Conservation (phyloP, 2,113 vertebrate genomes). For the Hemibagrus wyckioides region DNA sequence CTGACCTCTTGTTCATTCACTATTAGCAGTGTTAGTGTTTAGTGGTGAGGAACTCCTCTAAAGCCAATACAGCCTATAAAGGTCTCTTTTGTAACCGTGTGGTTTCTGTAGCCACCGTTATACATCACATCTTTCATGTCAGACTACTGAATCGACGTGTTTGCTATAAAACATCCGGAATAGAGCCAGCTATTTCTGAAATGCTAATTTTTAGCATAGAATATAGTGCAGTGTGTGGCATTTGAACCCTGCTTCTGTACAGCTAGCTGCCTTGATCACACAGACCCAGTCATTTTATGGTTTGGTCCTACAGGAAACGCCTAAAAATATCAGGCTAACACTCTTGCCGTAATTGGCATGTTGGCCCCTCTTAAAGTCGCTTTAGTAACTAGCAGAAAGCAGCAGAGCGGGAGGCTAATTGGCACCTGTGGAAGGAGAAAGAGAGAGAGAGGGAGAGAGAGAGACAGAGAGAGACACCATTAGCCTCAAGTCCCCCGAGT, state of each 20-base stretch:
- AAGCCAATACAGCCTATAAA: constrained; percentile 25
- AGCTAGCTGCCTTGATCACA: constrained; percentile 52
- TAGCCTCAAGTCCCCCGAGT: constrained; percentile 56
- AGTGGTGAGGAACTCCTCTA: constrained; percentile 26
- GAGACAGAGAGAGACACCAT: constrained; percentile 70
- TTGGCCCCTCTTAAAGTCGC: constrained; percentile 72
- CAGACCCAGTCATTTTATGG: constrained; percentile 67
- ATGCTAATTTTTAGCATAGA: constrained; percentile 20
- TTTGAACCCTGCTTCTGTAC: neutral
- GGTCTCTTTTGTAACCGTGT: constrained; percentile 7
- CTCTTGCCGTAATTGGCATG: constrained; percentile 72
- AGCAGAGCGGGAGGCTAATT: constrained; percentile 75
- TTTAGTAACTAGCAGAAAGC: constrained; percentile 69
- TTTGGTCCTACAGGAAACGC: constrained; percentile 70
- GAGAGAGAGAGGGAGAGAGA: constrained; percentile 67
- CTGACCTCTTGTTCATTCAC: constrained; percentile 24
- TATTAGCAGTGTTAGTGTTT: constrained; percentile 35
- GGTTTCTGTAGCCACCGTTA: constrained; percentile 11
- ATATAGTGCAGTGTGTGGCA: constrained; percentile 26
- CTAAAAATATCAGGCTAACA: constrained; percentile 75
- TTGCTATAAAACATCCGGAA: constrained; percentile 27
- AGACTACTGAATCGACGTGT: constrained; percentile 9
- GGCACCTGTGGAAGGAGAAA: constrained; percentile 67
- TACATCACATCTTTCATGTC: constrained; percentile 32
- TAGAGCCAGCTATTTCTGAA: constrained; percentile 22